Evolutionary conservation across 2,888 invertebrate genomes (phyloP).

Genomic region (Auanema sp.): DNA sequence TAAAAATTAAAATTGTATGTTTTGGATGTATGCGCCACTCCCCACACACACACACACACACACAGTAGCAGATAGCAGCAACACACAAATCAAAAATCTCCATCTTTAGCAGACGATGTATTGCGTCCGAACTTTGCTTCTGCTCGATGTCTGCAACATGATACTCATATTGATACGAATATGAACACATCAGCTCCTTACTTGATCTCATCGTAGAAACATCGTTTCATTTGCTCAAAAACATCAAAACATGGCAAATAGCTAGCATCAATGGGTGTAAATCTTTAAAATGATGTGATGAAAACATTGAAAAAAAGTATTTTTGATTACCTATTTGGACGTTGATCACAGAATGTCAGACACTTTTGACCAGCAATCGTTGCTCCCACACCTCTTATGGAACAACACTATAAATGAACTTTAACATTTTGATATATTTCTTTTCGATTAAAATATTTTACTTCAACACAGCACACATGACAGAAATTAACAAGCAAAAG

Average conservation of each 20-base stretch:
- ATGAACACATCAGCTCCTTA: no score
- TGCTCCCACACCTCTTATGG: constrained; percentile 22
- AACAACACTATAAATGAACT: constrained; percentile 25
- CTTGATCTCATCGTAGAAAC: constrained; percentile 24
- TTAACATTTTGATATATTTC: background rate
- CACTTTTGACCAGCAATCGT: constrained; percentile 38
- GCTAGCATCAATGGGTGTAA: constrained; percentile 32
- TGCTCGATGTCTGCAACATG: constrained; percentile 1
- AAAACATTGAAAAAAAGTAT: constrained; percentile 2
- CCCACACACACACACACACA: no score
- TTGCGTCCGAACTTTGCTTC: constrained; percentile 5
- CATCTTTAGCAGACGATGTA: no score
- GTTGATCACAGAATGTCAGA: constrained; percentile 40
- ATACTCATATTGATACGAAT: no score
- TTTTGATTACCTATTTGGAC: constrained; percentile 28
- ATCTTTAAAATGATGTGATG: constrained; percentile 16
- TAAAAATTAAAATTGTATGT: no score
- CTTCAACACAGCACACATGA: no score
- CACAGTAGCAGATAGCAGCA: no score
- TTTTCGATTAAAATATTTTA: no score
- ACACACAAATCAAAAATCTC: no score
- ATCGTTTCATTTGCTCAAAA: constrained; percentile 39
- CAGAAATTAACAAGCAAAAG: no score
- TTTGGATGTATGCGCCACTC: no score
- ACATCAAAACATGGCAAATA: constrained; percentile 38